A percentile compares a stretch with the other conserved stretches of the same genome.
Conservation (phyloP, 2,888 invertebrate species). For the Yponomeuta malinellus region DNA sequence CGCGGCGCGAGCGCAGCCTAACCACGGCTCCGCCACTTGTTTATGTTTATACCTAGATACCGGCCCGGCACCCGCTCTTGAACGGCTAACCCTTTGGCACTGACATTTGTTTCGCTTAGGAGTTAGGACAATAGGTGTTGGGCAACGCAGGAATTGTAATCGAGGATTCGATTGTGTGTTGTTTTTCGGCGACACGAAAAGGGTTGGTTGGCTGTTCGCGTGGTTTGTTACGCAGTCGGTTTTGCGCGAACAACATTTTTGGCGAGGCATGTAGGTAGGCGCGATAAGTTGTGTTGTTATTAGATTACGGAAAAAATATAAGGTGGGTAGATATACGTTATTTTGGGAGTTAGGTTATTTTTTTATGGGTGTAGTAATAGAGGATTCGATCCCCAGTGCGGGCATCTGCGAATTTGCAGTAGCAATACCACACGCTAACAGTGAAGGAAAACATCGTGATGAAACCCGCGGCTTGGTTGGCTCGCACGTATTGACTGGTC, state of each 20-base stretch:
- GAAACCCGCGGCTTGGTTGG: no score
- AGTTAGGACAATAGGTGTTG: conserved; percentile 28
- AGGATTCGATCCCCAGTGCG: no score
- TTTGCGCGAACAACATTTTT: neutral
- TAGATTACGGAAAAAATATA: no score
- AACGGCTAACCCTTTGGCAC: conserved; percentile 31
- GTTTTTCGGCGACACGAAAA: neutral
- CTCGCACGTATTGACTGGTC: no score
- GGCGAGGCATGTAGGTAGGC: no score
- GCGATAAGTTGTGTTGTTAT: no score
- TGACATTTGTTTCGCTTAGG: conserved; percentile 20
- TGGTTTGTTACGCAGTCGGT: neutral
- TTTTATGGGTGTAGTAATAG: no score
- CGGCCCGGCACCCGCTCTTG: conserved; percentile 23
- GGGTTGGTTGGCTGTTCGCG: neutral
- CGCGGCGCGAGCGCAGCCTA: conserved; percentile 17
- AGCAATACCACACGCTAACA: no score
- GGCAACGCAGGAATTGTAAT: conserved; percentile 7
- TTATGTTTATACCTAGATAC: conserved; percentile 20
- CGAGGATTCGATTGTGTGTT: neutral
- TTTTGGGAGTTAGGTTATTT: no score
- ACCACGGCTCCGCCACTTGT: conserved; percentile 27
- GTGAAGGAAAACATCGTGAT: no score
- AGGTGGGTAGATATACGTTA: no score
- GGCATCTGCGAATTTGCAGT: no score